phyloP scores from a whole-genome alignment of 1,140 invertebrate genomes.

The Luehdorfia chinensis region DNA sequence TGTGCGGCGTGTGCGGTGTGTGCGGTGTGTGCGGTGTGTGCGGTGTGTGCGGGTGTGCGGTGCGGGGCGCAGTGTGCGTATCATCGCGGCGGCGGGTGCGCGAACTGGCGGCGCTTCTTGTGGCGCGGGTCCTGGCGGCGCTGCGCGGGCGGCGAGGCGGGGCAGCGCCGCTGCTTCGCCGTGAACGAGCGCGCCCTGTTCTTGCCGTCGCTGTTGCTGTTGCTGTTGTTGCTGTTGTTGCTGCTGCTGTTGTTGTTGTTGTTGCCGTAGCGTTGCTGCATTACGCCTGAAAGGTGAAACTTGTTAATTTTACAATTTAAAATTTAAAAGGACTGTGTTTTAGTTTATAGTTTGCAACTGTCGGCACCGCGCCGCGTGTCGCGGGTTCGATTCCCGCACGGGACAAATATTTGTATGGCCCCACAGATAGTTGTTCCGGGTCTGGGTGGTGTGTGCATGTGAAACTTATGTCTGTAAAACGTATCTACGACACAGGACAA shows the following conservation, averaged over 20 bases:
- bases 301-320: no score
- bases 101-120: conserved; percentile 42
- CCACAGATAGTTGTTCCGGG: no score
- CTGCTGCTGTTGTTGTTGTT: background rate
- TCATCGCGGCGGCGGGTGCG: conserved; percentile 44
- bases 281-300: conserved; percentile 34
- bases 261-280: conserved; percentile 45
- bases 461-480: no score
- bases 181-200: conserved; percentile 35
- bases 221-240: background rate
- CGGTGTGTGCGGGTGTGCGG: conserved; percentile 7
- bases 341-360: no score
- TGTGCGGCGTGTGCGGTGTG: no score
- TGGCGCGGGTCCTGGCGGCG: conserved; percentile 26
- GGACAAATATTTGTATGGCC: no score
- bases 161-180: conserved; percentile 45
- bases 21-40: no score
- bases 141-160: conserved; percentile 29
- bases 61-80: conserved; percentile 13
- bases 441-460: no score
- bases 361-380: no score
- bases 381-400: no score
- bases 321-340: no score
- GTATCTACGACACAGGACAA: no score
- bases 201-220: conserved; percentile 22